Conservation (phyloP, 2,113 vertebrate genomes). For the Misgurnus anguillicaudatus region DNA sequence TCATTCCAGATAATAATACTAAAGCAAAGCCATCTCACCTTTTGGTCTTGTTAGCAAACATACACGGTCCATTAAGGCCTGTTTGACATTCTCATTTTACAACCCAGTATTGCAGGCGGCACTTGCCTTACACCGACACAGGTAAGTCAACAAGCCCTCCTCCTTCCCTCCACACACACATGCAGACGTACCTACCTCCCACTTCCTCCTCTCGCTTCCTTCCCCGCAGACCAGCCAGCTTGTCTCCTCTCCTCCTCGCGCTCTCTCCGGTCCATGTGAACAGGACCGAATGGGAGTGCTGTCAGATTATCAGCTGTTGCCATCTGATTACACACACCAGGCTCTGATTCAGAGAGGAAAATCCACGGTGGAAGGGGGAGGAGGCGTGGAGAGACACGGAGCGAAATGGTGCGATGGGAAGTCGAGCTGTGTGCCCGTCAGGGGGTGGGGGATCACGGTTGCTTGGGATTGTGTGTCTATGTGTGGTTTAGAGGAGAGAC, state of each 20-base stretch:
- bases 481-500: neutral
- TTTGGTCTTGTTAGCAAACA: neutral
- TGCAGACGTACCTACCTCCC: constrained; percentile 45
- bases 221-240: constrained; percentile 30
- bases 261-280: constrained; percentile 13
- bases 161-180: constrained; percentile 1
- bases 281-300: constrained; percentile 24
- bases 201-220: constrained; percentile 40
- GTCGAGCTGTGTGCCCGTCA: constrained; percentile 15
- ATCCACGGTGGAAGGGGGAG: constrained; percentile 41
- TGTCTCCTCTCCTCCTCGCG: constrained; percentile 41
- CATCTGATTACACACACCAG: constrained; percentile 53
- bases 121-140: constrained; percentile 18
- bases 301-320: constrained; percentile 46
- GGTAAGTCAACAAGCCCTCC: constrained; percentile 44
- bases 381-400: no score
- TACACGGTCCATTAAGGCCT: constrained; percentile 18
- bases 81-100: neutral
- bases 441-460: no score
- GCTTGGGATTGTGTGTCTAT: no score
- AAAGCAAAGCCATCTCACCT: neutral
- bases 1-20: neutral
- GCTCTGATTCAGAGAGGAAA: constrained; percentile 45
- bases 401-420: constrained; percentile 19
- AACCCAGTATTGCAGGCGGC: neutral